A percentile compares a stretch with the other conserved stretches of the same genome.
phyloP scores from a whole-genome alignment of 2,888 invertebrate genomes.

The Ectropis crepuscularia region DNA sequence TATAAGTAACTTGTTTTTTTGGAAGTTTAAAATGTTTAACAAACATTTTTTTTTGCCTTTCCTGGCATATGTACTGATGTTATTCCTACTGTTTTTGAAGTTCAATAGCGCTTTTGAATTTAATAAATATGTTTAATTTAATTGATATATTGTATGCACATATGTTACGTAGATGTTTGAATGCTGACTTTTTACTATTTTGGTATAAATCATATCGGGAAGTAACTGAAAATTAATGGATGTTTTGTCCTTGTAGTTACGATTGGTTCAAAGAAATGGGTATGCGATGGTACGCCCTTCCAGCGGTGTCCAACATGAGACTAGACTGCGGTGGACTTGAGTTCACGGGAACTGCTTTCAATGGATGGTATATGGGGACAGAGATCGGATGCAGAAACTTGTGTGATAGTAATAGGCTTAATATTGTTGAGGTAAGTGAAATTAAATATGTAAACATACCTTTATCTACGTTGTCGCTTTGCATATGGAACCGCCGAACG shows the following conservation, averaged over 20 bases:
- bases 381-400: slow-evolving; percentile 97
- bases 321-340: slow-evolving; percentile 97
- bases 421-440: slow-evolving; percentile 91
- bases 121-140: too few species aligned
- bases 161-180: too few species aligned
- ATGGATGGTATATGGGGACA: slow-evolving; percentile 99
- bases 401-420: slow-evolving; percentile 93
- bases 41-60: too few species aligned
- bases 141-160: too few species aligned
- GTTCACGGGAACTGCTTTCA: slow-evolving; percentile 96
- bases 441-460: background rate
- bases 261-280: slow-evolving; percentile 95
- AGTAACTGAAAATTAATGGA: too few species aligned
- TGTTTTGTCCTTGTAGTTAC: slow-evolving; percentile 82
- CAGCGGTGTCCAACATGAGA: slow-evolving; percentile 96
- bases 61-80: background rate
- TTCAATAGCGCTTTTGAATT: too few species aligned
- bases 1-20: too few species aligned
- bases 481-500: background rate
- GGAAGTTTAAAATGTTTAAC: too few species aligned
- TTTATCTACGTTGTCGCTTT: background rate
- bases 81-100: background rate
- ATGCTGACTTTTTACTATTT: too few species aligned
- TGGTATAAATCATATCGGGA: too few species aligned
- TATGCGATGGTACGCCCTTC: slow-evolving; percentile 95